Conservation (phyloP, 2,888 invertebrate species). For the Gasteruption jaculator region DNA sequence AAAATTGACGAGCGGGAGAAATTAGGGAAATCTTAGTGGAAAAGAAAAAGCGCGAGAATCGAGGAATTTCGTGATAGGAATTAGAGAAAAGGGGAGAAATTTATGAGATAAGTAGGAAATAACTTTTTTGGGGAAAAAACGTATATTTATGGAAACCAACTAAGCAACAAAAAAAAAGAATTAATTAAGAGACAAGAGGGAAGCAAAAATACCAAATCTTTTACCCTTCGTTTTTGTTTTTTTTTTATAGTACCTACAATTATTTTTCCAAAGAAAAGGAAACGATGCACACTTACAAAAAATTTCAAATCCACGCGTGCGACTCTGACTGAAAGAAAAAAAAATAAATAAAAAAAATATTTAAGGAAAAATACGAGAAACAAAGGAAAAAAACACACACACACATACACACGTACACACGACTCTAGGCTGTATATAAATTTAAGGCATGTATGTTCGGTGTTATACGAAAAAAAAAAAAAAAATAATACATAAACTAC, state of each 20-base stretch:
- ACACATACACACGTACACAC: constrained; percentile 49
- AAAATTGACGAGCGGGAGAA: no score
- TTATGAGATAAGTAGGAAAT: constrained; percentile 8
- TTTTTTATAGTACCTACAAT: no score
- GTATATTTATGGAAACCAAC: constrained; percentile 9
- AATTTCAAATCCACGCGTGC: constrained; percentile 15
- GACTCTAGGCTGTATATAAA: constrained; percentile 50
- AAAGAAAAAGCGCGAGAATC: constrained; percentile 8
- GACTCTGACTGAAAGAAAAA: constrained; percentile 17
- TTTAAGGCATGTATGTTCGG: constrained; percentile 51
- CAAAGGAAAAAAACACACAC: constrained; percentile 21
- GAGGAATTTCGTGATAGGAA: constrained; percentile 11
- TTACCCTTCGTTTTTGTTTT: no score
- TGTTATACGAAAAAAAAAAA: constrained; percentile 46
- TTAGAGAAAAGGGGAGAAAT: constrained; percentile 10
- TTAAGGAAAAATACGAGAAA: constrained; percentile 17
- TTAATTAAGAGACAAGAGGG: constrained; percentile 14
- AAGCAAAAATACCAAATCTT: constrained; percentile 9
- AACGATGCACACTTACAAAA: no score
- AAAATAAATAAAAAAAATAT: constrained; percentile 16
- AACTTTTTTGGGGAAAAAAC: no score
- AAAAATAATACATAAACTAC: constrained; percentile 12
- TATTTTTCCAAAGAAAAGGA: no score
- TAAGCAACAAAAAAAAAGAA: constrained; percentile 15
- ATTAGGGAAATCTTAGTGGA: no score